phyloP scores from a whole-genome alignment of 2,888 invertebrate genomes.

The Endotricha flammealis region DNA sequence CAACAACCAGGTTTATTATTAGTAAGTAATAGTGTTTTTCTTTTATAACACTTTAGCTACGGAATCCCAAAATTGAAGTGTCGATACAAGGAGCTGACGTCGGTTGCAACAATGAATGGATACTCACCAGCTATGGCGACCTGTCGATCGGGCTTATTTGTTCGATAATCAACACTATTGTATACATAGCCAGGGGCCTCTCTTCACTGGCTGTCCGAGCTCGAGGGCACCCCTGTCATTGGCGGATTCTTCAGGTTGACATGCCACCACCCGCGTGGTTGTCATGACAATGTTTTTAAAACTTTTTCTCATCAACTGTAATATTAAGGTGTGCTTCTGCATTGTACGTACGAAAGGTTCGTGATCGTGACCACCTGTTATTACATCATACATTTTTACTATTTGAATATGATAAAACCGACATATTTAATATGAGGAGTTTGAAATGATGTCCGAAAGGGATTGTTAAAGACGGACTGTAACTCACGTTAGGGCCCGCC shows the following conservation, averaged over 20 bases:
- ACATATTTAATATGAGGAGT: no score
- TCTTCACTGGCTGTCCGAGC: slow-evolving; percentile 29
- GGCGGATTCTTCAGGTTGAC: slow-evolving; percentile 41
- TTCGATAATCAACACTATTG: slow-evolving; percentile 23
- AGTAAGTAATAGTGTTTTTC: no score
- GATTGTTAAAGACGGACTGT: no score
- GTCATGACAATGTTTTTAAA: slow-evolving; percentile 22
- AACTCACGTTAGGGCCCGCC: no score
- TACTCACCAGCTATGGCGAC: slow-evolving; percentile 33
- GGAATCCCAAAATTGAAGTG: slow-evolving; percentile 63
- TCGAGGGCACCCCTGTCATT: slow-evolving; percentile 40
- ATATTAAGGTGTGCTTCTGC: neutral
- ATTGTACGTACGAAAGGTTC: neutral
- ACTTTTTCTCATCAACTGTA: slow-evolving; percentile 9
- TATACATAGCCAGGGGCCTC: slow-evolving; percentile 32
- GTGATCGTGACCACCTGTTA: neutral
- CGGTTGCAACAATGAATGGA: slow-evolving; percentile 45
- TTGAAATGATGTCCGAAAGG: no score
- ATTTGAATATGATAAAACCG: no score
- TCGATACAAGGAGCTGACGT: slow-evolving; percentile 54
- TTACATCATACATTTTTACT: no score
- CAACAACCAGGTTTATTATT: no score
- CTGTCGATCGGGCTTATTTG: slow-evolving; percentile 44
- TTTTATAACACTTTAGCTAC: no score
- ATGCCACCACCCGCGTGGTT: slow-evolving; percentile 42